A percentile compares a stretch with the other conserved stretches of the same genome.
Conservation (phyloP, 2,888 invertebrate genomes). For the Ecliptopera silaceata region DNA sequence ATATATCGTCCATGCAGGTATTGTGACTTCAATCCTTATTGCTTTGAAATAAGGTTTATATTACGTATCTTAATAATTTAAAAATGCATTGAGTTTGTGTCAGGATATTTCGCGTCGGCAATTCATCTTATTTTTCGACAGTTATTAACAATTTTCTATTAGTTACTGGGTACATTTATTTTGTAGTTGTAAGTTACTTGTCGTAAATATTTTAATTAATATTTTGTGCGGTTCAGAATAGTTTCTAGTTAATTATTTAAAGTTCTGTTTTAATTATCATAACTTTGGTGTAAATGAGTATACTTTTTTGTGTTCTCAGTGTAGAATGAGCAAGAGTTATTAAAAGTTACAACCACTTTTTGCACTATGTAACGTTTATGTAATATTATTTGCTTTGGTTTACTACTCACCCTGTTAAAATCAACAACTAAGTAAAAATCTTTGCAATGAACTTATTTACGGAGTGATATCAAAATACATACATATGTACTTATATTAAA, state of each 20-base stretch:
- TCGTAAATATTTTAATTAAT: neutral
- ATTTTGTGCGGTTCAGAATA: neutral
- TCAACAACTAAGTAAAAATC: too few species aligned
- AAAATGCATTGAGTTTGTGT: neutral
- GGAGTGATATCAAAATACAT: too few species aligned
- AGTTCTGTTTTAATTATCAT: conserved; percentile 4
- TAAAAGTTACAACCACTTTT: too few species aligned
- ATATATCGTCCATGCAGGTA: neutral
- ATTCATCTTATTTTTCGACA: neutral
- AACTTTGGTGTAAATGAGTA: conserved; percentile 18
- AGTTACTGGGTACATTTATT: too few species aligned
- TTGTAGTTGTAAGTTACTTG: too few species aligned
- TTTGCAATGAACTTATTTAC: too few species aligned
- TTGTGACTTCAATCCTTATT: neutral
- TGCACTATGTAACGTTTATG: too few species aligned
- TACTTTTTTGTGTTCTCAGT: neutral
- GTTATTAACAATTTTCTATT: too few species aligned
- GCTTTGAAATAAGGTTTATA: neutral
- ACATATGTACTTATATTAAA: too few species aligned
- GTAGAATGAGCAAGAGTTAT: neutral
- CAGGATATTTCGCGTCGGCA: neutral
- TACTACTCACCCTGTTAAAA: too few species aligned
- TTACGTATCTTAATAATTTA: neutral
- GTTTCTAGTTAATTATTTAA: neutral
- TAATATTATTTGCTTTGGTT: too few species aligned